Conservation (phyloP, 37 sponge, comb jelly and placozoan species). For the Bolinopsis microptera region DNA sequence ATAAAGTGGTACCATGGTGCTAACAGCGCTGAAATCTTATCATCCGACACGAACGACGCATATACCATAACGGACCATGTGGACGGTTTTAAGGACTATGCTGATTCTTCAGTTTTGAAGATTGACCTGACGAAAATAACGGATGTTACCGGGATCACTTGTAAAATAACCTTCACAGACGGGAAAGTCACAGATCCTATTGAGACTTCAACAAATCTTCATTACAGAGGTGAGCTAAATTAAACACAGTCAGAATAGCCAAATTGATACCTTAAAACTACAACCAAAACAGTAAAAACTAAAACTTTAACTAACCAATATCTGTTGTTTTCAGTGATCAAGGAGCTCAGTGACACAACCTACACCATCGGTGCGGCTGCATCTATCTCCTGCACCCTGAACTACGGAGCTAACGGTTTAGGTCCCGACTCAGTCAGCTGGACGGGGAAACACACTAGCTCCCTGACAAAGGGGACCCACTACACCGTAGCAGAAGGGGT, state of each 20-base stretch:
- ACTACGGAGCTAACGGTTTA: not conserved
- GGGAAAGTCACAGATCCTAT: not conserved
- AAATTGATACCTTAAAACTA: too few species aligned
- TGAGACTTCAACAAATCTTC: not conserved
- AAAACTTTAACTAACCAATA: not conserved
- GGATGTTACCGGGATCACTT: not conserved
- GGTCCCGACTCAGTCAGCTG: not conserved
- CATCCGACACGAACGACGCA: not conserved
- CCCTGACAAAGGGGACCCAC: not conserved
- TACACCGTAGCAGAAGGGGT: not conserved
- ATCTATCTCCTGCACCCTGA: not conserved
- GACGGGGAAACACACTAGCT: not conserved
- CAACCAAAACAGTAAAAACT: not conserved
- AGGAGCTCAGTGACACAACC: not conserved
- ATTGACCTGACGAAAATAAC: not conserved
- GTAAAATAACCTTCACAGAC: not conserved
- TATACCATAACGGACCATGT: constrained; percentile 1
- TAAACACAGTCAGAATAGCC: too few species aligned
- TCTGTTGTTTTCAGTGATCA: not conserved
- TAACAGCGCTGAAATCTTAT: not conserved
- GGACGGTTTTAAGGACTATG: not conserved
- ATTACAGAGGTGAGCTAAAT: not conserved
- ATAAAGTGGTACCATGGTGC: not conserved
- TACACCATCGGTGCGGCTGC: not conserved
- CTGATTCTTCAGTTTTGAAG: not conserved